Conservation (phyloP, 2,888 invertebrate species). For the Phengaris arion region DNA sequence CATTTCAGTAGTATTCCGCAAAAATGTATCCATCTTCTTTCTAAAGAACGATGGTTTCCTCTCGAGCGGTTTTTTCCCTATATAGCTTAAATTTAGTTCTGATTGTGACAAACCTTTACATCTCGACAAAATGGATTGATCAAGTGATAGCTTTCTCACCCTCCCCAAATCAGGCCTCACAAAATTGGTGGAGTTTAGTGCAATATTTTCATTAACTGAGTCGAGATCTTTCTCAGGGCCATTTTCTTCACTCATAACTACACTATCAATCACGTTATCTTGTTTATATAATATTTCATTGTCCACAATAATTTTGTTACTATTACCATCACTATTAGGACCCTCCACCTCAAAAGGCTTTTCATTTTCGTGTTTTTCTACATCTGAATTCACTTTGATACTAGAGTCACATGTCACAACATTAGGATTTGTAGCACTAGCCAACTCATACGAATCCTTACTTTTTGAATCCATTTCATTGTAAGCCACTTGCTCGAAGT, state of each 20-base stretch:
- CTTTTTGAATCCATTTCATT: conserved; percentile 35
- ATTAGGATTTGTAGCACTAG: conserved; percentile 56
- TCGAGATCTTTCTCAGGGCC: not conserved
- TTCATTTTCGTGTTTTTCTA: conserved; percentile 34
- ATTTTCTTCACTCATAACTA: conserved; percentile 19
- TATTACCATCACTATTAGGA: not conserved
- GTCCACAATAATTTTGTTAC: not conserved
- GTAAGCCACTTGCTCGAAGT: conserved; percentile 46
- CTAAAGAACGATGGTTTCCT: conserved; percentile 71
- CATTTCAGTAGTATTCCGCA: conserved; percentile 69
- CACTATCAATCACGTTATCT: conserved; percentile 22
- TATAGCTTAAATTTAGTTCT: conserved; percentile 65
- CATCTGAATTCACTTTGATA: conserved; percentile 33
- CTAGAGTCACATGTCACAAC: conserved; percentile 42
- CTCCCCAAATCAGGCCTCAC: conserved; percentile 36
- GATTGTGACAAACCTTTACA: conserved; percentile 65
- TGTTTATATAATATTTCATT: conserved; percentile 25
- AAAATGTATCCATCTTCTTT: conserved; percentile 70
- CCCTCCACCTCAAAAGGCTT: not conserved
- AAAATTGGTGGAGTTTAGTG: conserved; percentile 29
- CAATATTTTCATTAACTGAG: conserved; percentile 12
- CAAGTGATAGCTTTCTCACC: conserved; percentile 66
- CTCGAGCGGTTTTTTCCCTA: conserved; percentile 67
- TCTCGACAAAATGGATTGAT: conserved; percentile 60
- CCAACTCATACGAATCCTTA: conserved; percentile 40